Percentiles rank a stretch among this genome's conserved stretches.
phyloP scores from a whole-genome alignment of 2,888 invertebrate genomes.

The Alcis repandata region DNA sequence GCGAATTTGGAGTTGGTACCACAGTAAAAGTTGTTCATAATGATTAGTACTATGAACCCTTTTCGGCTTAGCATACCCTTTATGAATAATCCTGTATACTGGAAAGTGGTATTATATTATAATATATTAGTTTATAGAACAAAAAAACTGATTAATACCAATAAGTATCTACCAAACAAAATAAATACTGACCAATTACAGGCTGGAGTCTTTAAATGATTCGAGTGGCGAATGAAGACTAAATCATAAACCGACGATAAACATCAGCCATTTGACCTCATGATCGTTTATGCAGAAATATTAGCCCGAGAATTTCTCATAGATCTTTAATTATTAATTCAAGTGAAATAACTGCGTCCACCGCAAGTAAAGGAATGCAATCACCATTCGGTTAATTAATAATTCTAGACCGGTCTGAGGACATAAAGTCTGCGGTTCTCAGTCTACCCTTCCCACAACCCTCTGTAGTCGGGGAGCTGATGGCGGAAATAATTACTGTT shows the following conservation, averaged over 20 bases:
- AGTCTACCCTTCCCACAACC: constrained; percentile 58
- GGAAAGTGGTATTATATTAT: too few species aligned
- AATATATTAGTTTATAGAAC: too few species aligned
- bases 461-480: constrained; percentile 14
- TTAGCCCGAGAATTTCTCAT: constrained; percentile 17
- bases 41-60: too few species aligned
- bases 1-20: too few species aligned
- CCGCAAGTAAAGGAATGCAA: constrained; percentile 78
- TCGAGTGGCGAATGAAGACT: too few species aligned
- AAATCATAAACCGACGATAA: not conserved
- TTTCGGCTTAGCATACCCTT: too few species aligned
- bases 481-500: not conserved
- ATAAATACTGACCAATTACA: too few species aligned
- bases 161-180: too few species aligned
- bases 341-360: constrained; percentile 64
- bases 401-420: constrained; percentile 82
- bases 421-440: constrained; percentile 81
- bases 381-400: constrained; percentile 83
- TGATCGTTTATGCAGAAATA: not conserved
- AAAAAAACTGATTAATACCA: too few species aligned
- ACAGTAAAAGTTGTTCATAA: too few species aligned
- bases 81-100: too few species aligned
- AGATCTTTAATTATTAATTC: constrained; percentile 56
- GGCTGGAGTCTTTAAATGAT: too few species aligned
- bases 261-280: not conserved